Evolutionary conservation across 2,797 vertebrate genomes (phyloP), one percentile per base, ranked within the genome.

Genomic region (Menidia menidia): DNA sequence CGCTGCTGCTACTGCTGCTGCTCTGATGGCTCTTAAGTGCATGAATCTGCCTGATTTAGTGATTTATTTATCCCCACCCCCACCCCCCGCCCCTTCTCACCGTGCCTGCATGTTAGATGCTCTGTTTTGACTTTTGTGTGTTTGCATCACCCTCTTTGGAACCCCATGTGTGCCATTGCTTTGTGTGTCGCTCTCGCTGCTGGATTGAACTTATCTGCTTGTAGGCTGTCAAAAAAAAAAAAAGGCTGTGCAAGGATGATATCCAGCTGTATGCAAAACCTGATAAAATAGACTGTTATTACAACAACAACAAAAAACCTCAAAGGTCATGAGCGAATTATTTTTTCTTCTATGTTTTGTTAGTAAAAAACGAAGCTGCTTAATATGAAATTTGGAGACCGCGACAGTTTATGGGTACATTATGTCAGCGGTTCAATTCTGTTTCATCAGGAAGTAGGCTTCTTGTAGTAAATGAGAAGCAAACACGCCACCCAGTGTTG

Each of bases 1-100:
- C 90, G 83, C 92, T 94, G 84, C 87, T 86, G 78, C 87, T 84
- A 33, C 77, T 78, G 76, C 86, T 88, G 81, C 91, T 84, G 86
- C 88, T 88, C 71, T 71, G 43, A 67, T 76, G 68, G 87, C 84
- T 84, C 75, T 39, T 39, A 10, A 39, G 75, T 84, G 91, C 91
- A 90, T 91, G 92, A 86, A 66, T 82, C 87, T 82, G 84, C 73
- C 48, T 87, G 35, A 74, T 73, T 75, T 25, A 25, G 25, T 25
- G 25, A 25, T 75, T 75, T 84, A 66, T 77, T 70, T 83, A 60
- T 77, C 43, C 64, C 32, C n/a, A 60, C 31, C 56, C 47, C 48
- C 70, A 44, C 70, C 63, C 80, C 60, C 73, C 57, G 64, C 64
- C 71, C 57, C 58, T 66, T 56, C 78, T 18, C 69, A 25, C 25